These are phyloP conservation scores for Aromia moschata DNA, from an alignment of 2,888 invertebrate genomes.

Conservation along the genomic window DNA sequence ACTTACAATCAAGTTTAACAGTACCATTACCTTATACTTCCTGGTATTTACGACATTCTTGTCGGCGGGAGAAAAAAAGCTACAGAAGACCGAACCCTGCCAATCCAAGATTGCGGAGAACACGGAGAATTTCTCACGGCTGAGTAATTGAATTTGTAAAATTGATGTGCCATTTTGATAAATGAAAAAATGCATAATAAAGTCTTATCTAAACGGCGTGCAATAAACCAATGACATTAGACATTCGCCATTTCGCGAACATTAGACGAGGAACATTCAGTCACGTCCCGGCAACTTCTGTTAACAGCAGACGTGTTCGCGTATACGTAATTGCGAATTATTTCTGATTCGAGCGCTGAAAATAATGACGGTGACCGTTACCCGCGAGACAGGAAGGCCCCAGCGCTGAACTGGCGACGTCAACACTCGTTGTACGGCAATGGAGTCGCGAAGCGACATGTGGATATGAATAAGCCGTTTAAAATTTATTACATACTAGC, in stretches of 20 bases:
- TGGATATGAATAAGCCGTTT: no score
- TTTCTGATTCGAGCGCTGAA: constrained; percentile 32
- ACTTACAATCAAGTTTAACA: neutral
- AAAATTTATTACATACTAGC: no score
- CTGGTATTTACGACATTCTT: neutral
- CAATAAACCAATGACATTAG: constrained; percentile 45
- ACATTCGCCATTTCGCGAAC: constrained; percentile 37
- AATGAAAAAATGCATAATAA: constrained; percentile 36
- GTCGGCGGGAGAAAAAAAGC: neutral
- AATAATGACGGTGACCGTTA: no score
- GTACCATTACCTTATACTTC: neutral
- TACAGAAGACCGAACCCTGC: neutral
- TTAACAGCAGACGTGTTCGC: constrained; percentile 53
- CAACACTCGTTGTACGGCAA: no score
- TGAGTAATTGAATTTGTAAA: constrained; percentile 22
- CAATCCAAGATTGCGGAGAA: constrained; percentile 9
- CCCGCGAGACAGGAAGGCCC: no score
- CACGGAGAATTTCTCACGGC: constrained; percentile 18
- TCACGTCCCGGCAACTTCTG: constrained; percentile 49
- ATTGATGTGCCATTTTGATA: constrained; percentile 43
- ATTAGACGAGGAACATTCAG: constrained; percentile 45
- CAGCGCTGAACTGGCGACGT: no score
- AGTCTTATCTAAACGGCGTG: constrained; percentile 39
- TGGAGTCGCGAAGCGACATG: no score
- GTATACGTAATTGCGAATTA: constrained; percentile 54